Percentiles rank a stretch among this genome's conserved stretches.
Conservation (phyloP, 1,140 invertebrate species). For the Papilio glaucus region DNA sequence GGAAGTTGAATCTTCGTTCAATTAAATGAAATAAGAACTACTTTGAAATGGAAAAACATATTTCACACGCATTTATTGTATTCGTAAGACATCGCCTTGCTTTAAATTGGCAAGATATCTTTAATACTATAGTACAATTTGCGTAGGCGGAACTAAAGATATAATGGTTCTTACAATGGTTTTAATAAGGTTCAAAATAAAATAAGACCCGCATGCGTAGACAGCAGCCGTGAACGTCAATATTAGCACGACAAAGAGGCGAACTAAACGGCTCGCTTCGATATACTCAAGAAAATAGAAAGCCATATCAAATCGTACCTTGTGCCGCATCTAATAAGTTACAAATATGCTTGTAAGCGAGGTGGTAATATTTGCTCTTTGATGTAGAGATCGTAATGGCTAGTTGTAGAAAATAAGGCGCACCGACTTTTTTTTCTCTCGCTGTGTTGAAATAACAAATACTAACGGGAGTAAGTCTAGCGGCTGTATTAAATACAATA, state of each 20-base stretch:
- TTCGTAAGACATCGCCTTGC: background rate
- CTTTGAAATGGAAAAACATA: background rate
- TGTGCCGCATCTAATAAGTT: constrained; percentile 8
- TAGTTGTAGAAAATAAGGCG: constrained; percentile 3
- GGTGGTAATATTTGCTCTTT: constrained; percentile 13
- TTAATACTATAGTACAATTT: background rate
- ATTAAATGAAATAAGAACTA: background rate
- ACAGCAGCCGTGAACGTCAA: constrained; percentile 45
- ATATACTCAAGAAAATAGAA: constrained; percentile 38
- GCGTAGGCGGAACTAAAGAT: background rate
- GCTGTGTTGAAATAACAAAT: background rate
- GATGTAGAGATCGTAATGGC: constrained; percentile 12
- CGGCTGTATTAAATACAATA: background rate
- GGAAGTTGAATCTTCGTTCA: too few relatives aligned
- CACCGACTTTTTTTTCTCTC: background rate
- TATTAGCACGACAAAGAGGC: constrained; percentile 55
- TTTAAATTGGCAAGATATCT: constrained; percentile 1
- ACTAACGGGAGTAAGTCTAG: background rate
- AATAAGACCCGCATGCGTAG: constrained; percentile 9
- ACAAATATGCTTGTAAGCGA: background rate
- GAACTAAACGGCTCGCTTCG: constrained; percentile 49
- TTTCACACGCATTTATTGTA: background rate
- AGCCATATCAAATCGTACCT: constrained; percentile 37
- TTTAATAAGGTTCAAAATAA: background rate
- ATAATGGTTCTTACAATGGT: background rate